Conservation (phyloP, 2,797 vertebrate species). For the Loris lydekkerianus region DNA sequence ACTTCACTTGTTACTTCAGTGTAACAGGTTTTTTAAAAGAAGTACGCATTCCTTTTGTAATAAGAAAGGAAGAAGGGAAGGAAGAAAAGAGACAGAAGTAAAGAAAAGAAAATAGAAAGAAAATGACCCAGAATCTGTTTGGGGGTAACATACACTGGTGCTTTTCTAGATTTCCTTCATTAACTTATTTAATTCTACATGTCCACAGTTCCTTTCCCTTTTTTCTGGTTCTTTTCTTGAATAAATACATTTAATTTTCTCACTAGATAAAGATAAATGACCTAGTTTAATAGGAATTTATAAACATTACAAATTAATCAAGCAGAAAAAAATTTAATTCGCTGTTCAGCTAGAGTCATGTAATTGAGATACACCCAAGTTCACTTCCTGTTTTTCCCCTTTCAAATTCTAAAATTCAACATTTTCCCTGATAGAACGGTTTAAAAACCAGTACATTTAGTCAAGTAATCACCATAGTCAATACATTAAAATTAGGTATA, state of each 20-base stretch:
- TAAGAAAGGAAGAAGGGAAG: background rate
- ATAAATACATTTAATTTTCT: constrained; percentile 1
- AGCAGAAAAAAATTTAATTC: constrained; percentile 20
- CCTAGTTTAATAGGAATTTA: constrained; percentile 46
- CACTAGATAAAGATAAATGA: constrained; percentile 39
- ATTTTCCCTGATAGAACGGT: constrained; percentile 29
- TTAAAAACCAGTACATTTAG: constrained; percentile 19
- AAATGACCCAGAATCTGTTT: background rate
- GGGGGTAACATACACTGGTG: background rate
- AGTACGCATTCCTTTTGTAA: background rate
- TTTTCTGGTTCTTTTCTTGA: background rate
- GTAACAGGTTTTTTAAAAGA: background rate
- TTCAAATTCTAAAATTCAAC: constrained; percentile 52
- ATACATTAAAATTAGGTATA: constrained; percentile 7
- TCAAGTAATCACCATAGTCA: constrained; percentile 24
- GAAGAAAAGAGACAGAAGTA: background rate
- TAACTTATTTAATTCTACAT: background rate
- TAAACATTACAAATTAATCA: constrained; percentile 8
- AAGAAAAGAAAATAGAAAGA: background rate
- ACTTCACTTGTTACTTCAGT: background rate
- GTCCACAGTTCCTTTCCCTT: background rate
- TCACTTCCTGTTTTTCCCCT: background rate
- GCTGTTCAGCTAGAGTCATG: background rate
- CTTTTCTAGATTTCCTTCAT: constrained; percentile 14
- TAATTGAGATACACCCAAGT: background rate